A percentile compares a stretch with the other conserved stretches of the same genome.
Evolutionary conservation across 2,797 vertebrate genomes (phyloP).

Genomic region (Liparis tanakae): DNA sequence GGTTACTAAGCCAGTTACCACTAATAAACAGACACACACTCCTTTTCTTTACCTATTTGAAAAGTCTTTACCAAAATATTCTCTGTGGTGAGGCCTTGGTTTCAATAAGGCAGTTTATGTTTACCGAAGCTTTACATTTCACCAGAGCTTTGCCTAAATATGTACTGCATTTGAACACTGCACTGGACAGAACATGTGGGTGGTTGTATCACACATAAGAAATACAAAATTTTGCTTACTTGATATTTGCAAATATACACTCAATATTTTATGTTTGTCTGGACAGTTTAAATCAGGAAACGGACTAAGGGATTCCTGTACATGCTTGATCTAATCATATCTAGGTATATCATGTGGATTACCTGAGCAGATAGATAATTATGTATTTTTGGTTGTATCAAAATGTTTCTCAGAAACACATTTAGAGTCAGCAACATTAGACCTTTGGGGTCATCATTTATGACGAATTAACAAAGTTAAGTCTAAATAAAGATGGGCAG

Average conservation of each 20-base stretch:
- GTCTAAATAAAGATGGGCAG: conserved; percentile 53
- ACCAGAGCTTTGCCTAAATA: conserved; percentile 63
- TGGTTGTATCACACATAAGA: conserved; percentile 37
- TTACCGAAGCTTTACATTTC: conserved; percentile 55
- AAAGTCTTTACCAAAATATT: conserved; percentile 74
- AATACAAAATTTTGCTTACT: background rate
- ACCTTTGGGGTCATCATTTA: conserved; percentile 29
- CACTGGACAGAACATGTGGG: conserved; percentile 54
- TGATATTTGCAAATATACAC: conserved; percentile 9
- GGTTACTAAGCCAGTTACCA: conserved; percentile 70
- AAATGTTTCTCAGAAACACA: conserved; percentile 1
- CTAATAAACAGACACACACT: conserved; percentile 71
- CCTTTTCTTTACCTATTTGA: conserved; percentile 68
- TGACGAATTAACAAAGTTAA: conserved; percentile 47
- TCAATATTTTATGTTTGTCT: background rate
- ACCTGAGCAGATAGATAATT: background rate
- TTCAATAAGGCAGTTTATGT: conserved; percentile 62
- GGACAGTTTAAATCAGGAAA: conserved; percentile 3
- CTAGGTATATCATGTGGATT: background rate
- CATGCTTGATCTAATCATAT: background rate
- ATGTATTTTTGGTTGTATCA: background rate
- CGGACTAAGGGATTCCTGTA: background rate
- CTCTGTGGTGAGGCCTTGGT: conserved; percentile 63
- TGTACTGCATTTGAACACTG: conserved; percentile 48
- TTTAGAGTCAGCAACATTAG: background rate